Percentiles rank a stretch among this genome's conserved stretches.
Evolutionary conservation across 2,113 vertebrate genomes (phyloP).

Genomic region (Pavo muticus): DNA sequence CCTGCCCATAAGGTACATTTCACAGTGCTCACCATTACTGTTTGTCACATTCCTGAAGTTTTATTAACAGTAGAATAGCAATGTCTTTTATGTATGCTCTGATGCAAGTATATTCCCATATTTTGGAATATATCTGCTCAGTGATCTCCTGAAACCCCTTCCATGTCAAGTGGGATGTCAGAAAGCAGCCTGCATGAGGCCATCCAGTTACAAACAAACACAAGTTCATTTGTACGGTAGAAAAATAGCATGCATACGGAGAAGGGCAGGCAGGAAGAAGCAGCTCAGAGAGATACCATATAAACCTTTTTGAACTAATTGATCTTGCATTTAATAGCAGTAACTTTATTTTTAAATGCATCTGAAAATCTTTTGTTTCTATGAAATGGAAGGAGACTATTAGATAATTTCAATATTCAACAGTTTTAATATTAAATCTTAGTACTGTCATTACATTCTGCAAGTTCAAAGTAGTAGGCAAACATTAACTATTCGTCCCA

Average conservation of each 20-base stretch:
- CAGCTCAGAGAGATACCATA: background rate
- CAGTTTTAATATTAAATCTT: constrained; percentile 38
- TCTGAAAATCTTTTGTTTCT: constrained; percentile 18
- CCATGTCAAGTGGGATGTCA: background rate
- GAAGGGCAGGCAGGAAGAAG: background rate
- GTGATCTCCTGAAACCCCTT: background rate
- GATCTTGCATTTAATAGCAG: constrained; percentile 47
- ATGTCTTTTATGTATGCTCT: background rate
- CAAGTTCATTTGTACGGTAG: background rate
- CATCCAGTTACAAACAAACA: background rate
- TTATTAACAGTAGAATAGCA: background rate
- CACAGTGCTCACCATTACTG: background rate
- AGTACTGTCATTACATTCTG: background rate
- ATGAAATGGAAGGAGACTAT: background rate
- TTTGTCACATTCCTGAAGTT: background rate
- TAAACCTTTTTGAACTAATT: constrained; percentile 36
- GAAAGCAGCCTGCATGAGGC: background rate
- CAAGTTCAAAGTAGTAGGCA: constrained; percentile 10
- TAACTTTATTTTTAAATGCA: constrained; percentile 49
- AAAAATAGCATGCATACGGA: background rate
- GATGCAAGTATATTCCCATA: background rate
- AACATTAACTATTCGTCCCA: constrained; percentile 19
- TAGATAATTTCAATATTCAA: constrained; percentile 31
- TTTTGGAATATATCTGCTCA: background rate
- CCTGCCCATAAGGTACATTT: background rate